Percentiles rank a stretch among this genome's conserved stretches.
Evolutionary conservation across 2,888 invertebrate species (phyloP).

Genomic region (Protodeltote pygarga): DNA sequence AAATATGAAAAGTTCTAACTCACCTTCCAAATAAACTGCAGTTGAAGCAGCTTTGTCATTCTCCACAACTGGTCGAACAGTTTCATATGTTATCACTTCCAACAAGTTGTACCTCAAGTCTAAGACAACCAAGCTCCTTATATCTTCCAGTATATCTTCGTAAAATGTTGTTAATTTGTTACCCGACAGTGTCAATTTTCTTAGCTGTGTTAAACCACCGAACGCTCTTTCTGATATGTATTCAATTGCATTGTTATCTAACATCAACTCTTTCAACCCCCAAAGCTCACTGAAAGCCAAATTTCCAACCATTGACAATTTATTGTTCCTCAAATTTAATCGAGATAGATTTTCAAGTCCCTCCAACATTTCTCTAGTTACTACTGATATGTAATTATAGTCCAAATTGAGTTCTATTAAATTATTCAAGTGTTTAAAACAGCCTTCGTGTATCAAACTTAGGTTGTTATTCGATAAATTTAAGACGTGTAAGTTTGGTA

Average conservation of each 20-base stretch:
- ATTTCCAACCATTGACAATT: conserved; percentile 92
- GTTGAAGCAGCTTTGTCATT: conserved; percentile 91
- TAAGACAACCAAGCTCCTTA: conserved; percentile 89
- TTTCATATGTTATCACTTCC: conserved; percentile 91
- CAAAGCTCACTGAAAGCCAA: conserved; percentile 93
- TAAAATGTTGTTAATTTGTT: conserved; percentile 91
- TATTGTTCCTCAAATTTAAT: conserved; percentile 91
- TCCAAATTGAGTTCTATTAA: conserved; percentile 93
- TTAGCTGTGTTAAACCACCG: conserved; percentile 90
- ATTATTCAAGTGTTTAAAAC: conserved; percentile 91
- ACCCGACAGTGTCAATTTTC: conserved; percentile 90
- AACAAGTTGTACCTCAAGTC: conserved; percentile 92
- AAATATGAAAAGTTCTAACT: conserved; percentile 75
- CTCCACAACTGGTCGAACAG: conserved; percentile 90
- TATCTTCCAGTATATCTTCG: conserved; percentile 90
- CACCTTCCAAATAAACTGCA: conserved; percentile 92
- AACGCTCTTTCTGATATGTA: conserved; percentile 92
- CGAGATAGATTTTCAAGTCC: conserved; percentile 91
- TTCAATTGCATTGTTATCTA: conserved; percentile 90
- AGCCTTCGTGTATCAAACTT: conserved; percentile 93
- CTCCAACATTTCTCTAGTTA: conserved; percentile 92
- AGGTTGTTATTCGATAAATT: conserved; percentile 95
- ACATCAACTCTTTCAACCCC: conserved; percentile 89
- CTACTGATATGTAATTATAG: conserved; percentile 90
- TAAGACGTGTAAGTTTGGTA: conserved; percentile 91